Conservation (phyloP, 2,113 vertebrate species). For the Myotis davidii region DNA sequence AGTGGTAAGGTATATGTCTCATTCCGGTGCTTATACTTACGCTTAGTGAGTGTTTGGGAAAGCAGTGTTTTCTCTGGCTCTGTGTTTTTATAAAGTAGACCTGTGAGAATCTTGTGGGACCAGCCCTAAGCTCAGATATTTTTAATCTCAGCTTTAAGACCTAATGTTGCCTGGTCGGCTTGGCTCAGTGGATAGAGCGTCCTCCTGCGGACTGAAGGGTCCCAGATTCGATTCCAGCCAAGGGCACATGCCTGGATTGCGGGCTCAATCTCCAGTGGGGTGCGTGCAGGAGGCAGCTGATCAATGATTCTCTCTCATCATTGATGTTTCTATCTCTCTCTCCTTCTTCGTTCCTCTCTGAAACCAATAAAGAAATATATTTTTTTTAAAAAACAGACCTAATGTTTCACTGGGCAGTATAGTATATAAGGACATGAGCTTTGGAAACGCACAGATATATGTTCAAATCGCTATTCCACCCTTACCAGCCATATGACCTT, state of each 20-base stretch:
- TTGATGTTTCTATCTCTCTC: no score
- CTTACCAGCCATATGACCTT: background rate
- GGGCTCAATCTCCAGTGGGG: no score
- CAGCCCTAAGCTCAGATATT: background rate
- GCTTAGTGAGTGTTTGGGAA: background rate
- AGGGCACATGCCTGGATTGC: no score
- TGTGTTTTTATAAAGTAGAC: conserved; percentile 38
- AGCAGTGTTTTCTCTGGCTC: background rate
- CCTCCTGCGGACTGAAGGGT: no score
- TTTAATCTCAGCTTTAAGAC: conserved; percentile 34
- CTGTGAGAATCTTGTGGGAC: background rate
- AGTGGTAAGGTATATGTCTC: background rate
- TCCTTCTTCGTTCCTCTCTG: no score
- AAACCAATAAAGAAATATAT: no score
- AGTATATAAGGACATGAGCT: background rate
- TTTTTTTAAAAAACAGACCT: no score
- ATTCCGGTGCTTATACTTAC: background rate
- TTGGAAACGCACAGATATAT: background rate
- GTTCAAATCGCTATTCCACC: background rate
- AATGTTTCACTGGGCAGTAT: conserved; percentile 5
- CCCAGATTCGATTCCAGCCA: no score
- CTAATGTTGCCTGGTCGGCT: no score
- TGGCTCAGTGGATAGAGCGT: no score
- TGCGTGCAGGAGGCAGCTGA: no score
- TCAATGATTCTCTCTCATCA: no score